A percentile compares a stretch with the other conserved stretches of the same genome.
These are phyloP conservation scores for Trichopria drosophilae DNA, from an alignment of 2,888 invertebrate species.

Conservation along the genomic window DNA sequence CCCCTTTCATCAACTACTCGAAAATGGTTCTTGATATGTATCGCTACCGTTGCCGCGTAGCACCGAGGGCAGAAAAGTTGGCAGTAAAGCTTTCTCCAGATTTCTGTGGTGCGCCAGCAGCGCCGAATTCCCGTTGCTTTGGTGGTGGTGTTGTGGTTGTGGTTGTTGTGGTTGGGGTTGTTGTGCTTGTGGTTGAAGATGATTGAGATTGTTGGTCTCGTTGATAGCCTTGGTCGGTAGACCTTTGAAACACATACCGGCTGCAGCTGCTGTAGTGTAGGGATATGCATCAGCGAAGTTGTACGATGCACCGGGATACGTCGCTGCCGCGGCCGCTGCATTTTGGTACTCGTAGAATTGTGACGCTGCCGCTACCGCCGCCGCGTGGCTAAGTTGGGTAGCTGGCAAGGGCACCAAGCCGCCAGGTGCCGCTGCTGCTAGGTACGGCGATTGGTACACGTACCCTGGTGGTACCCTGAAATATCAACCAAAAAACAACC, in stretches of 20 bases:
- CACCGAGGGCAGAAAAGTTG: conserved; percentile 53
- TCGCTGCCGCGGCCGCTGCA: conserved; percentile 71
- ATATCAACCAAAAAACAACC: conserved; percentile 46
- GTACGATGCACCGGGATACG: conserved; percentile 74
- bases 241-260: conserved; percentile 45
- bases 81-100: conserved; percentile 50
- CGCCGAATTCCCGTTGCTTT: conserved; percentile 41
- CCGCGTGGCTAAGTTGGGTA: conserved; percentile 71
- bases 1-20: conserved; percentile 4
- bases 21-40: conserved; percentile 26
- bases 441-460: conserved; percentile 74
- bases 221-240: conserved; percentile 14
- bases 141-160: conserved; percentile 33
- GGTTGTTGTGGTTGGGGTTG: conserved; percentile 32
- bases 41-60: conserved; percentile 55
- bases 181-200: conserved; percentile 24
- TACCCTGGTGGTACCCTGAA: conserved; percentile 76
- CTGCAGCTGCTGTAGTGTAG: conserved; percentile 66
- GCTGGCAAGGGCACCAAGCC: conserved; percentile 68
- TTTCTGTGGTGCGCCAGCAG: conserved; percentile 47
- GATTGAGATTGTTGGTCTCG: conserved; percentile 35
- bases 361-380: conserved; percentile 78
- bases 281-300: conserved; percentile 75
- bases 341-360: conserved; percentile 82
- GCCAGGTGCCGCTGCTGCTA: conserved; percentile 66